A percentile compares a stretch with the other conserved stretches of the same genome.
phyloP scores from a whole-genome alignment of 2,797 vertebrate species.

The Poeciliopsis gracilis region DNA sequence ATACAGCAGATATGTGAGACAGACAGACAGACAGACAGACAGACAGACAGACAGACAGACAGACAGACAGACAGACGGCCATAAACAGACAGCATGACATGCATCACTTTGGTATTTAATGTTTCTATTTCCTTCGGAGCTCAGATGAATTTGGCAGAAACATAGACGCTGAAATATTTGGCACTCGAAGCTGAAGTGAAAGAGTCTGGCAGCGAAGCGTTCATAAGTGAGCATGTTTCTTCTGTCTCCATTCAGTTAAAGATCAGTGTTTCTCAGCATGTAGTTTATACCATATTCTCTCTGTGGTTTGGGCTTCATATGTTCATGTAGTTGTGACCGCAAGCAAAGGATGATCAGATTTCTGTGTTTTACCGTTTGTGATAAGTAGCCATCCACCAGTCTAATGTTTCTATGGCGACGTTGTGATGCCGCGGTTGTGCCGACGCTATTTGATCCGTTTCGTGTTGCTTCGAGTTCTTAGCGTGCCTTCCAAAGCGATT shows the following conservation, averaged over 20 bases:
- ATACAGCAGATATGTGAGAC: not conserved
- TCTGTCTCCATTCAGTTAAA: not conserved
- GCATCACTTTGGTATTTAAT: not conserved
- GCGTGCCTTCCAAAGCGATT: not conserved
- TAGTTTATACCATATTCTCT: not conserved
- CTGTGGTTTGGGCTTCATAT: not conserved
- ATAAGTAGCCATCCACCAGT: constrained; percentile 7
- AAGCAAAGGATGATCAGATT: not conserved
- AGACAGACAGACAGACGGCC: no score
- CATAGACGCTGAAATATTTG: not conserved
- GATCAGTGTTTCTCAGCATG: not conserved
- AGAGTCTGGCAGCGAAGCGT: no score
- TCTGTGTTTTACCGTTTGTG: constrained; percentile 26
- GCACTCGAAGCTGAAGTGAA: not conserved
- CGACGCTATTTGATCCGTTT: constrained; percentile 30
- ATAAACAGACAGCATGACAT: not conserved
- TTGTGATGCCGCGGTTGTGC: constrained; percentile 24
- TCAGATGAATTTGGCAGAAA: not conserved
- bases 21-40: no score
- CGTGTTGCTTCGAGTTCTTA: constrained; percentile 22
- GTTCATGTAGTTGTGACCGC: not conserved
- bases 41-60: no score
- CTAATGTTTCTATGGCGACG: not conserved
- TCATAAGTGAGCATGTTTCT: not conserved
- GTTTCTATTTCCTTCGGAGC: not conserved